phyloP scores from a whole-genome alignment of 2,888 invertebrate genomes.

The Netelia virgata region DNA sequence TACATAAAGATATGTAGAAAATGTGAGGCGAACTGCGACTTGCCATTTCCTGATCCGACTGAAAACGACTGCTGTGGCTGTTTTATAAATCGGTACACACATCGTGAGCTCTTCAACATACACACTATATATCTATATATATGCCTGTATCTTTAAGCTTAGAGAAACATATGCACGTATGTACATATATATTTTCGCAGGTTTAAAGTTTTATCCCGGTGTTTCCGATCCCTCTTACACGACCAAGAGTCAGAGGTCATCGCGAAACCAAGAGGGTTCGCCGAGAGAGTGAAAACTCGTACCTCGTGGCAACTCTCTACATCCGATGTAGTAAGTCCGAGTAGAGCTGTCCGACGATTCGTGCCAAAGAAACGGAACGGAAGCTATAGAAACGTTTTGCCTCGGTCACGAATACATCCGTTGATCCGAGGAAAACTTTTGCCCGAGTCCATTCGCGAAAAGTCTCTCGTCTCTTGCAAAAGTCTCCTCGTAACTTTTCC shows the following conservation, averaged over 20 bases:
- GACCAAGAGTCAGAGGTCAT: conserved; percentile 49
- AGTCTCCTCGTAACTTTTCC: conserved; percentile 46
- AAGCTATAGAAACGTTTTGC: conserved; percentile 40
- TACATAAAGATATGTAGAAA: not conserved
- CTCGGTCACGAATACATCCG: not conserved
- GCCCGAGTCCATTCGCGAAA: not conserved
- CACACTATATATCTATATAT: not conserved
- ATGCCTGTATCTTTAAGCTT: no score
- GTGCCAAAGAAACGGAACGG: conserved; percentile 1
- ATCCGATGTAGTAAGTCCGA: not conserved
- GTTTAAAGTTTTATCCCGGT: conserved; percentile 35
- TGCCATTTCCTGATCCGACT: conserved; percentile 36
- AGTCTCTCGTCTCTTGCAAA: conserved; percentile 17
- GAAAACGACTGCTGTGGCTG: conserved; percentile 13
- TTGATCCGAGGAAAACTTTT: not conserved
- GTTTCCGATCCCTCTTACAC: conserved; percentile 38
- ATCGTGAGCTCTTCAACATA: not conserved
- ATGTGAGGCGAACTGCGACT: conserved; percentile 31
- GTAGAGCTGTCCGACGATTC: conserved; percentile 6
- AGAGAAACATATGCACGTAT: not conserved
- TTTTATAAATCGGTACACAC: not conserved
- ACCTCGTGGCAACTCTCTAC: conserved; percentile 8
- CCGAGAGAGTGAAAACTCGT: conserved; percentile 41
- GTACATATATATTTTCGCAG: not conserved
- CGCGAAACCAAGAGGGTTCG: conserved; percentile 29